Evolutionary conservation across 2,888 invertebrate genomes (phyloP), one percentile per base, ranked within the genome.

Genomic region (Trachelus stipa): DNA sequence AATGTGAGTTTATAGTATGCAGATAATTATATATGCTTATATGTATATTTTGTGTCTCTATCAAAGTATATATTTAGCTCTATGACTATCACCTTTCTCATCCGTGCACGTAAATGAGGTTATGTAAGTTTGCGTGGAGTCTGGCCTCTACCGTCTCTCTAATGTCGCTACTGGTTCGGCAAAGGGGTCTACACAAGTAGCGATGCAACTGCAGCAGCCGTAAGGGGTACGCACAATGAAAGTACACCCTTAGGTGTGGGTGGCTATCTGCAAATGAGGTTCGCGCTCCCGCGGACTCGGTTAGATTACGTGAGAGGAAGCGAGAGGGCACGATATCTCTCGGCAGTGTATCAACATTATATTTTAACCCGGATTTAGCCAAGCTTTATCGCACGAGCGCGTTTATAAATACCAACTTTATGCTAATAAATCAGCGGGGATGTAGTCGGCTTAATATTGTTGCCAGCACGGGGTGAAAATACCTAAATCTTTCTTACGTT

Each of bases 381-480:
- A 75, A 78, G 78, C 78, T 78, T 78, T 78, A 78, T 78, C 78
- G 78, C 78, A 73, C 75, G 78, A 71, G 78, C 78, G 78, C 78
- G 78, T 78, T 78, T 78, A 78, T 78, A 78, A 78, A 78, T 78
- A 78, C 78, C 78, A 78, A 78, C 78, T 78, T 78, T 78, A 78
- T 78, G 78, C 75, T 78, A 78, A 78, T 78, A 78, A 78, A 78
- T 78, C 78, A 78, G 73, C 78, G 68, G 75, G 78, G 76, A 78
- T 76, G 78, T 78, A 78, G 78, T 75, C 78, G 73, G 78, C 78
- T 78, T 78, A 78, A 78, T 78, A 78, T 78, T 78, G 78, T 78
- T 78, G 78, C 78, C 78, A 78, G 78, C 78, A 56, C 78, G 56
- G 78, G 75, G 78, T 78, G 78, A 78, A 76, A 78, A 78, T 78